phyloP scores from a whole-genome alignment of 2,888 invertebrate genomes.

The Dynastes grantii region DNA sequence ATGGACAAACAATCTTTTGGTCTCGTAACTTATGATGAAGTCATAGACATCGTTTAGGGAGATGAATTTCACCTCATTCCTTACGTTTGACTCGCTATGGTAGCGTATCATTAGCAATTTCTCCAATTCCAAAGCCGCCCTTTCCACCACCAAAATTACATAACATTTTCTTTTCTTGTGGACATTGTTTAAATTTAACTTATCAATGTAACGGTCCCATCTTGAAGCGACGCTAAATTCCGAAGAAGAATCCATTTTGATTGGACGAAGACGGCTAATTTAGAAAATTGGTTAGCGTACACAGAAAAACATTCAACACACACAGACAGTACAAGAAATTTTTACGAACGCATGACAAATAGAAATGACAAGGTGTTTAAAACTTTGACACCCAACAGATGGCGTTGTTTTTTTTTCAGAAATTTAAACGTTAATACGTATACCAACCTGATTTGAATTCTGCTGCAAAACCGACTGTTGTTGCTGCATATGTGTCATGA shows the following conservation, averaged over 20 bases:
- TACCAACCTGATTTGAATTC: conserved; percentile 69
- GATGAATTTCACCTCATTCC: conserved; percentile 41
- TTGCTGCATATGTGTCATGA: conserved; percentile 72
- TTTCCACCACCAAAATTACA: conserved; percentile 43
- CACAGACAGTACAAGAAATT: neutral
- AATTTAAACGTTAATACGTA: no score
- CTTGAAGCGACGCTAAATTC: conserved; percentile 6
- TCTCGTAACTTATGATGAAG: conserved; percentile 49
- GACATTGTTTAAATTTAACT: conserved; percentile 27
- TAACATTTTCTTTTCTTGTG: conserved; percentile 40
- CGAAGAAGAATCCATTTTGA: no score
- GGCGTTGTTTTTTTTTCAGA: no score
- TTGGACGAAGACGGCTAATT: no score
- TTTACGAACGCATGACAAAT: neutral
- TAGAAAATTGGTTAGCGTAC: no score
- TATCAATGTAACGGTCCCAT: conserved; percentile 45
- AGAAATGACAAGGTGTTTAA: neutral
- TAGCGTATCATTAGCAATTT: conserved; percentile 47
- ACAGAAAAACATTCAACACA: no score
- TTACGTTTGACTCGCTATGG: conserved; percentile 37
- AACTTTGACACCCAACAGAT: no score
- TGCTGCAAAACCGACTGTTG: conserved; percentile 72
- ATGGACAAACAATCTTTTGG: conserved; percentile 42
- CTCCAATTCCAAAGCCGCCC: conserved; percentile 40
- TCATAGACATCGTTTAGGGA: conserved; percentile 47